A percentile compares a stretch with the other conserved stretches of the same genome.
phyloP scores from a whole-genome alignment of 2,888 invertebrate species.

The Tinea pellionella region DNA sequence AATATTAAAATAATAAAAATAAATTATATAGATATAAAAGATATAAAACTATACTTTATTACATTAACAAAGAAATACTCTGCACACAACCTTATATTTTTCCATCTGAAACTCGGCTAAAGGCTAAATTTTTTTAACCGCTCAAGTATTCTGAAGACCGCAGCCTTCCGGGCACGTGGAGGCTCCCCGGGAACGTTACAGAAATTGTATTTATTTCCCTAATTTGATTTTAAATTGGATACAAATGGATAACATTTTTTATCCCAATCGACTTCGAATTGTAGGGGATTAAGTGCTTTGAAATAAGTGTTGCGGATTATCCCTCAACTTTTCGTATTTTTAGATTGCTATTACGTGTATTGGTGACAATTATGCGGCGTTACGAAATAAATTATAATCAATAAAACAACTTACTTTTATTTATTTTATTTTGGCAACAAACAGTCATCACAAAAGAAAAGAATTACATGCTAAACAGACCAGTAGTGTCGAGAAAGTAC shows the following conservation, averaged over 20 bases:
- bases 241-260: slow-evolving; percentile 26
- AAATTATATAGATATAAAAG: too few species aligned
- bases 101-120: slow-evolving; percentile 25
- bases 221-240: slow-evolving; percentile 65
- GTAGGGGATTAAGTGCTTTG: not conserved
- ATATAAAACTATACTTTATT: too few species aligned
- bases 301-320: not conserved
- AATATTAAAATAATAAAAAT: too few species aligned
- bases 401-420: too few species aligned
- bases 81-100: not conserved
- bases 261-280: slow-evolving; percentile 3
- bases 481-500: too few species aligned
- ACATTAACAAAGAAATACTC: too few species aligned
- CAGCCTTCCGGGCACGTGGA: slow-evolving; percentile 44
- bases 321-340: not conserved
- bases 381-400: not conserved
- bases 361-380: not conserved
- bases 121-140: slow-evolving; percentile 40
- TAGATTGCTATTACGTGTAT: not conserved
- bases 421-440: too few species aligned
- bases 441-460: too few species aligned
- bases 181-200: slow-evolving; percentile 36
- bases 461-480: too few species aligned
- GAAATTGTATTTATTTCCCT: slow-evolving; percentile 58
- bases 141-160: slow-evolving; percentile 26